Evolutionary conservation across 1,140 invertebrate genomes (phyloP), one percentile per base, ranked within the genome.

Genomic region (Lamellibrachia luymesi): DNA sequence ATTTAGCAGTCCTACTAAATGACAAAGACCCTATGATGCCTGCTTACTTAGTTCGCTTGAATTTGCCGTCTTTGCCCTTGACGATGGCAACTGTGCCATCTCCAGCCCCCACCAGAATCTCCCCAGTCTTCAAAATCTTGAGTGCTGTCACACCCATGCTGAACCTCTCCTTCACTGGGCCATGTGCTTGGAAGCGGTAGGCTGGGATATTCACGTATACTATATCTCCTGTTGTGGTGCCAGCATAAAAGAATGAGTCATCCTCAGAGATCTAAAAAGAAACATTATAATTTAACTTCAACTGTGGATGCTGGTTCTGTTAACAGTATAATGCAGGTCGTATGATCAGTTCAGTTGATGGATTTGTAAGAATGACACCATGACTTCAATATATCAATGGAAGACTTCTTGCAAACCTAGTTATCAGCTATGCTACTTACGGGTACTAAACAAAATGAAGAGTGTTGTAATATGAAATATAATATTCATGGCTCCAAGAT

Each of bases 151-250:
- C 97, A 8, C 98, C 98, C 95, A 96, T 92, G 91, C 94, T 94
- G 94, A 96, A 96, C 91, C 94, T 95, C 13, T 96, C 94, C 94
- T 96, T 96, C 52, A 94, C 94, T 91, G 96, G 96, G 38, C 95
- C 95, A 80, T 95, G 94, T 93, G 94, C 94, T 92, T 95, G 95
- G 92, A 96, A 95, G 90, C 94, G 95, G 50, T 94, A 94, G 92
- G 92, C 92, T 50, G 95, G 94, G 92, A 96, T 95, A 93, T 96
- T 97, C 51, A 96, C 94, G 80, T 94, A 94, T 51, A 97, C 95
- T 13, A 98, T 97, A 94, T 98, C 97, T 2, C 97, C 98, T 27
- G 98, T 98, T 95, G 97, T 97, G 38, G 98, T 99, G 22, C 98
- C 98, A 95, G 98, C 98, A 95, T 98, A 98, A 50, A 98, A 97